Conservation (phyloP, 2,797 vertebrate species). For the Protosalanx chinensis region DNA sequence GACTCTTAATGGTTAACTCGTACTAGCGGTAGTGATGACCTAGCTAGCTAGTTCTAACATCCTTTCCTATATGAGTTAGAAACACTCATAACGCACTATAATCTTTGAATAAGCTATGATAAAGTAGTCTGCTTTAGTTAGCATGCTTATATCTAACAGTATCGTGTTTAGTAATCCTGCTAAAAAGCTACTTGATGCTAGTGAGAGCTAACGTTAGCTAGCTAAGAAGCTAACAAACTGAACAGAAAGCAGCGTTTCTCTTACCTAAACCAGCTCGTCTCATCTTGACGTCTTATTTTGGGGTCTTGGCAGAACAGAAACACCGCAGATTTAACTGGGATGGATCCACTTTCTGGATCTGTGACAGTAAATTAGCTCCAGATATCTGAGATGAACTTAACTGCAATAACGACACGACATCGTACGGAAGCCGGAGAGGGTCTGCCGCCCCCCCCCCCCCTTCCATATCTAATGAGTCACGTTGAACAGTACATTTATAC, state of each 20-base stretch:
- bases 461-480: no score
- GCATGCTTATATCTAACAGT: neutral
- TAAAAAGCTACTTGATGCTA: neutral
- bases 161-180: neutral
- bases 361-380: neutral
- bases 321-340: neutral
- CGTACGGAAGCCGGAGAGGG: conserved; percentile 63
- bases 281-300: conserved; percentile 51
- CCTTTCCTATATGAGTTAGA: no score
- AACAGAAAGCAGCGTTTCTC: conserved; percentile 16
- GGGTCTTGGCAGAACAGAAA: neutral
- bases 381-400: no score
- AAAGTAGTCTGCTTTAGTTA: neutral
- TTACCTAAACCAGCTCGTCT: conserved; percentile 74
- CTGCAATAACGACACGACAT: conserved; percentile 68
- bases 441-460: neutral
- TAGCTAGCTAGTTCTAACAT: no score
- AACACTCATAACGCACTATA: no score
- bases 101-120: neutral
- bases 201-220: conserved; percentile 13
- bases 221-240: conserved; percentile 20
- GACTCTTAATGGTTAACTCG: no score
- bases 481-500: no score
- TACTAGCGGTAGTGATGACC: no score
- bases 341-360: neutral